A percentile compares a stretch with the other conserved stretches of the same genome.
These are phyloP conservation scores for Mesitornis unicolor DNA, from an alignment of 2,113 vertebrate species.

Conservation along the genomic window DNA sequence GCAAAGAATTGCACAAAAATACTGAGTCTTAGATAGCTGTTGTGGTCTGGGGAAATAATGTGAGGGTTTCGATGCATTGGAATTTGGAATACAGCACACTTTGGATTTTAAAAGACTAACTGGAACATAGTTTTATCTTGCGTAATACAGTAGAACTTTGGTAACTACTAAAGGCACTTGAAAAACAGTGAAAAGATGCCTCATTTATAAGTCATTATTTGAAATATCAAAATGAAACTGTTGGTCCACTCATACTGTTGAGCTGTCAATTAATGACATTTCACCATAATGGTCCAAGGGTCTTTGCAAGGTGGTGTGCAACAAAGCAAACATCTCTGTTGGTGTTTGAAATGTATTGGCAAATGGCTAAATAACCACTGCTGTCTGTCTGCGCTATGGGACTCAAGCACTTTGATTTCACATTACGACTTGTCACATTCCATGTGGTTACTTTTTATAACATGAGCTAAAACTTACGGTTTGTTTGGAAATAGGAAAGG, in stretches of 20 bases:
- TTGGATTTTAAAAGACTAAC: neutral
- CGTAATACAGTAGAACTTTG: neutral
- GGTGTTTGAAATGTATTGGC: neutral
- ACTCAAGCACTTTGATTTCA: slow-evolving; percentile 56
- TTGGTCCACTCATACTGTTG: neutral
- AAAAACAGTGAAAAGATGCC: neutral
- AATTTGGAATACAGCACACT: neutral
- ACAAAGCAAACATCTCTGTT: neutral
- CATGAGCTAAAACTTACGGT: neutral
- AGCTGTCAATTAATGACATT: neutral
- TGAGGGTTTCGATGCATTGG: neutral
- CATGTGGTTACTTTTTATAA: slow-evolving; percentile 34
- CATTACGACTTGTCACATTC: slow-evolving; percentile 54
- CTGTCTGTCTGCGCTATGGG: neutral
- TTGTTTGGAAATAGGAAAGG: neutral
- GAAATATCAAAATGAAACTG: neutral
- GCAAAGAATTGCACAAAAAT: slow-evolving; percentile 24
- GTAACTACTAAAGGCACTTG: neutral
- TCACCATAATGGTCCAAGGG: neutral
- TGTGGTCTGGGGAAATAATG: neutral
- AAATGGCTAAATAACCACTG: neutral
- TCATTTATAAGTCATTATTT: neutral
- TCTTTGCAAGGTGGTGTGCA: neutral
- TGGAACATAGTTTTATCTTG: neutral
- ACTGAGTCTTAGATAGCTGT: neutral